Conservation (phyloP, 2,888 invertebrate genomes). For the Tenthredo notha region DNA sequence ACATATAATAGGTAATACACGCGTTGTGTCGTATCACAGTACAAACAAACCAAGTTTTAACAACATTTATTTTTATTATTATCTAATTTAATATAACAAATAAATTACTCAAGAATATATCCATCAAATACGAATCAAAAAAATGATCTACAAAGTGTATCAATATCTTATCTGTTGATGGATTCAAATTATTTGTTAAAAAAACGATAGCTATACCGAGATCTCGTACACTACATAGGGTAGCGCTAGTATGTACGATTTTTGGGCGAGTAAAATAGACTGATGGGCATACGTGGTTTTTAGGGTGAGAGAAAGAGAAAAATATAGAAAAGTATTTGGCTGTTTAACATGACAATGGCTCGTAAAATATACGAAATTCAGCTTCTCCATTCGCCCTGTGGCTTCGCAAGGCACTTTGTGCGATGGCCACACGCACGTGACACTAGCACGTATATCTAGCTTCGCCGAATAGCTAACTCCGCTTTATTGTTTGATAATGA, state of each 20-base stretch:
- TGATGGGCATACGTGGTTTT: not conserved
- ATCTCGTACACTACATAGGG: not conserved
- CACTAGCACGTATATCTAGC: not conserved
- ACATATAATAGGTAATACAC: constrained; percentile 9
- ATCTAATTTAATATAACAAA: not conserved
- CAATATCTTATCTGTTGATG: too few relatives aligned
- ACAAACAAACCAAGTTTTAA: not conserved
- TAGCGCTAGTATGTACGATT: not conserved
- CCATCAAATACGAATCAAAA: too few relatives aligned
- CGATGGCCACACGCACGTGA: constrained; percentile 42
- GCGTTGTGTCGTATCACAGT: not conserved
- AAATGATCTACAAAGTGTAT: too few relatives aligned
- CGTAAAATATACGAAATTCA: constrained; percentile 63
- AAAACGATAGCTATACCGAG: not conserved
- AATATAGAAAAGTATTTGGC: constrained; percentile 56
- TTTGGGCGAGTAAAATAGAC: not conserved
- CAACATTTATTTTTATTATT: not conserved
- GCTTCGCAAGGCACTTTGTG: constrained; percentile 37
- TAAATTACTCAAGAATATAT: too few relatives aligned
- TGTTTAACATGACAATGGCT: constrained; percentile 66
- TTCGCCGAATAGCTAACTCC: not conserved
- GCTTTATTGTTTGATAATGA: constrained; percentile 9
- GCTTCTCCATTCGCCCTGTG: constrained; percentile 58
- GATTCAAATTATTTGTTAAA: not conserved
- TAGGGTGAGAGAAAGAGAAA: not conserved